Evolutionary conservation across 1,140 invertebrate genomes (phyloP), one percentile per base, ranked within the genome.

Genomic region (Drosophila ironensis): DNA sequence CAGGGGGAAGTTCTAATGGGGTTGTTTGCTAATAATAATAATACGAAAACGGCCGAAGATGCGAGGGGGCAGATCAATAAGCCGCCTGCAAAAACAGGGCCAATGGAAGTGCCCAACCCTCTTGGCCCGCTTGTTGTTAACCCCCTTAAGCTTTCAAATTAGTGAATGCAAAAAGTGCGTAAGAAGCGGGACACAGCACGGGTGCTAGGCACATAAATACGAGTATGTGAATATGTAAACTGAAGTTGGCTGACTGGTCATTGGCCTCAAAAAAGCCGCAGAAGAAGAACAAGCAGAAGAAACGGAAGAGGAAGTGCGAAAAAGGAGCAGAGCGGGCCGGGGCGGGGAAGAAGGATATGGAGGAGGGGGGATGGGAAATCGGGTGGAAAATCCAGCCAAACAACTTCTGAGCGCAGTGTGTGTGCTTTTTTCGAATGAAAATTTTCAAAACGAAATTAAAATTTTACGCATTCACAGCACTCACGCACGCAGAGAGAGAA

Each of bases 391-490:
- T 57, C 37, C 56, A 44, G 48, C 48, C 61, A 59, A 77, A 77
- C 78, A 81, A 81, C 75, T 80, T 78, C 59, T 60, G 56, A 59
- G 56, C 57, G 53, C 50, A 50, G 24, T 28, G 17, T 45, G 17
- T 51, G 42, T 61, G 25, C 42, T 66, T 71, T 71, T 74, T 81
- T 75, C 77, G 63, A 84, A 68, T 66, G 53, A 73, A 33, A 84
- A 82, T 70, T 86, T 82, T 86, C 78, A 82, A 82, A 82, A 82
- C 78, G 78, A 82, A 82, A 82, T 82, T 82, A 82, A 82, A 82
- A 82, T 82, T 82, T 82, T 82, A 82, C 78, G 78, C 78, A 82
- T 73, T 82, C 73, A 73, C 78, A 28, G 44, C 51, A 53, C 56
- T 68, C 47, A 41, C 60, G 63, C 63, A 53, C 64, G 47, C 52